Base-by-base conservation (phyloP, 2,888 invertebrate genomes). In the Syrista parreyssii region DNA sequence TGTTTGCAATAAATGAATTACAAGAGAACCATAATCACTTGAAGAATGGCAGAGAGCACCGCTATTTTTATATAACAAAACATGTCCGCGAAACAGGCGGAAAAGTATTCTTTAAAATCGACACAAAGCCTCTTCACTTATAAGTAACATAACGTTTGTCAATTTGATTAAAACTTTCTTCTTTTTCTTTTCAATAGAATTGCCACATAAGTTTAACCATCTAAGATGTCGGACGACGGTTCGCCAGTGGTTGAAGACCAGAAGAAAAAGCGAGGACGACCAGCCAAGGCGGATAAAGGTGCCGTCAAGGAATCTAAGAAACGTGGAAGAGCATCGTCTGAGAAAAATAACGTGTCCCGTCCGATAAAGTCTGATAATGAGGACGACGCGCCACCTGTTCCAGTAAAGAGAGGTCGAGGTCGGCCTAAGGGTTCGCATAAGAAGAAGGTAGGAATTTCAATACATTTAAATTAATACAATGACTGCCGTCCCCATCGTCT, bases 211-310 rank as follows among this genome's bases (percentile, higher is more conserved):
- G 55, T 55, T 23, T 55, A 55, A 55, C 15, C 23, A 55, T 23
- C 55, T 55, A 82, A 68, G 34, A 92, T 92, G 92, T 91, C 92
- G 75, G 92, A 92, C 86, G 91, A 91, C 76, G 90, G 91, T 85
- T 89, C 91, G 75, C 86, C 91, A 73, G 89, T 89, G 32, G 89
- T 89, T 30, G 92, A 91, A 30, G 92, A 92, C 78, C 89, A 90
- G 82, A 92, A 92, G 86, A 92, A 92, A 84, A 92, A 92, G 81
- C 86, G 92, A 55, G 91, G 92, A 4, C 88, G 91, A 36, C 92
- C 91, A 12, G 81, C 91, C 33, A 92, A 92, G 83, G 83, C 85
- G 69, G 87, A 86, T 3, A 85, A 86, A 30, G 75, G 75, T 74
- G 75, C 75, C n/a, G 88, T 84, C 4, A 91, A 91, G 82, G 91